A percentile compares a stretch with the other conserved stretches of the same genome.
Evolutionary conservation across 2,888 invertebrate species (phyloP).

Genomic region (Cepaea hortensis): DNA sequence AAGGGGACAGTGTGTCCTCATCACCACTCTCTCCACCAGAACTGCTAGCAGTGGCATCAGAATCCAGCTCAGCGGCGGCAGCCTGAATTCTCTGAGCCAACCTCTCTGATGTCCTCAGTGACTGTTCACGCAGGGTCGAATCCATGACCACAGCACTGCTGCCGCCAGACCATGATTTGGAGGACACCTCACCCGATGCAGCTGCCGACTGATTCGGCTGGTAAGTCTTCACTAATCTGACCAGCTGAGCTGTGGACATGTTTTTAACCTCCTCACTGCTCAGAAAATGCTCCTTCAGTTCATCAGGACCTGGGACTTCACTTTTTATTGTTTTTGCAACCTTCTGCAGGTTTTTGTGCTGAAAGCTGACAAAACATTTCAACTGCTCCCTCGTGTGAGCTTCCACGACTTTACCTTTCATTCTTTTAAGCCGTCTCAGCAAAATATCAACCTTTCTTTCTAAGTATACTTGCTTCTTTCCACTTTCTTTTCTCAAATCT

Average conservation of each 20-base stretch:
- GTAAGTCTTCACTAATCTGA: slow-evolving; percentile 80
- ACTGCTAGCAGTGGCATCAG: slow-evolving; percentile 94
- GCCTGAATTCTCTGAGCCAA: slow-evolving; percentile 85
- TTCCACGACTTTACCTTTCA: slow-evolving; percentile 86
- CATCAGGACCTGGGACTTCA: slow-evolving; percentile 55
- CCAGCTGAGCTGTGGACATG: slow-evolving; percentile 79
- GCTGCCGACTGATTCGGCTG: slow-evolving; percentile 75
- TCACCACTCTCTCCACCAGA: slow-evolving; percentile 96
- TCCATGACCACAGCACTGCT: slow-evolving; percentile 66
- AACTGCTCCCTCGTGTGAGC: slow-evolving; percentile 88
- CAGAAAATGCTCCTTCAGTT: slow-evolving; percentile 69
- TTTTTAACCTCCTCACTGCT: slow-evolving; percentile 75
- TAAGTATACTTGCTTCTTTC: slow-evolving; percentile 80
- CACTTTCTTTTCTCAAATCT: slow-evolving; percentile 55
- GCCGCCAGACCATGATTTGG: slow-evolving; percentile 48
- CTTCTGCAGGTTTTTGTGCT: slow-evolving; percentile 78
- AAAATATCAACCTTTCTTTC: slow-evolving; percentile 85
- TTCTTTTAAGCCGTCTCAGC: slow-evolving; percentile 84
- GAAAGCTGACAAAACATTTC: slow-evolving; percentile 85
- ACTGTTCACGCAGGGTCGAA: slow-evolving; percentile 77
- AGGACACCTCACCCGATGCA: slow-evolving; percentile 50
- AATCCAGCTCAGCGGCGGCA: slow-evolving; percentile 87
- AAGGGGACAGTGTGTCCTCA: slow-evolving; percentile 80
- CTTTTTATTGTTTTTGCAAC: slow-evolving; percentile 64
- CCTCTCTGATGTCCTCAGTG: slow-evolving; percentile 83